Conservation (phyloP, 2,113 vertebrate genomes). For the Chamaea fasciata region DNA sequence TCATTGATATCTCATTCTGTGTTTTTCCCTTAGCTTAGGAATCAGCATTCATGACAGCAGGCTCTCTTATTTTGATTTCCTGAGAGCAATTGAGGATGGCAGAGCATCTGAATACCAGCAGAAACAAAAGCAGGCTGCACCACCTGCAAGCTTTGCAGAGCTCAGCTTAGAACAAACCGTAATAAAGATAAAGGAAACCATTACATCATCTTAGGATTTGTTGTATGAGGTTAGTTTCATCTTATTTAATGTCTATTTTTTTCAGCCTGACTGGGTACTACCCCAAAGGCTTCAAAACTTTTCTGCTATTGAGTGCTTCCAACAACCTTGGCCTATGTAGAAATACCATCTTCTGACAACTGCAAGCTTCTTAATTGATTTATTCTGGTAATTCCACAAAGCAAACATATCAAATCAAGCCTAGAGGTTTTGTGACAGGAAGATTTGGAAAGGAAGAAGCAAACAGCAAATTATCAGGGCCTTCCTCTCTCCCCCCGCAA, state of each 20-base stretch:
- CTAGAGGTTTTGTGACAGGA: neutral
- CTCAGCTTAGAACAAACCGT: conserved; percentile 51
- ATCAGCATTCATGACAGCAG: conserved; percentile 55
- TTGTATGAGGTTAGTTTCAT: conserved; percentile 56
- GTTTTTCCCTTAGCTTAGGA: conserved; percentile 54
- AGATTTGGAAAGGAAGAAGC: neutral
- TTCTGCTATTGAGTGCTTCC: neutral
- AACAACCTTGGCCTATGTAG: neutral
- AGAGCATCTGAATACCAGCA: neutral
- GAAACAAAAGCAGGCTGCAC: neutral
- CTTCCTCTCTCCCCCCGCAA: neutral
- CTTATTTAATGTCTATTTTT: neutral
- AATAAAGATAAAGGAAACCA: conserved; percentile 46
- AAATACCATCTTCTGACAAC: neutral
- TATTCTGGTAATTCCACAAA: neutral
- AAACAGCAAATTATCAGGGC: neutral
- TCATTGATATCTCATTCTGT: conserved; percentile 1
- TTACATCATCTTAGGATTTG: conserved; percentile 1
- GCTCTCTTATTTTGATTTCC: conserved; percentile 70
- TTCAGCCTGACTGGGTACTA: neutral
- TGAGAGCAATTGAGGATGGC: conserved; percentile 56
- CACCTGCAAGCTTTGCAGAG: conserved; percentile 21
- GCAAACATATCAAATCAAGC: neutral
- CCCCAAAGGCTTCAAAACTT: neutral
- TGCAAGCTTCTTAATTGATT: neutral